Conservation (phyloP, 2,888 invertebrate species). For the Drosophila macrospina region DNA sequence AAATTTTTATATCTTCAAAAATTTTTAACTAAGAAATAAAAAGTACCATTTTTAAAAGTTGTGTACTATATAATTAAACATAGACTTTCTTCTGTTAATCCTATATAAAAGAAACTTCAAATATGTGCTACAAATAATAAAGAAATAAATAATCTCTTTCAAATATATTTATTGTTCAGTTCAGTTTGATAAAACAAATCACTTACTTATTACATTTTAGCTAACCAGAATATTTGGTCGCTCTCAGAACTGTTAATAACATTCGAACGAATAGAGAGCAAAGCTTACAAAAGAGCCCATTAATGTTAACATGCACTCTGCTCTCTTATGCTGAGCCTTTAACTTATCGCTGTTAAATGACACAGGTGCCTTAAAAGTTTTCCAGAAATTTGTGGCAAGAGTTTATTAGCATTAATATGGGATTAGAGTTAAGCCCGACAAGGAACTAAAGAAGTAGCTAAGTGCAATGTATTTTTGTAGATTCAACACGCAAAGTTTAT, state of each 20-base stretch:
- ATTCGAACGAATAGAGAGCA: no score
- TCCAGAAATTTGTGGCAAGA: constrained; percentile 9
- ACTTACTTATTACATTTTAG: no score
- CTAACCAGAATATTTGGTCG: background rate
- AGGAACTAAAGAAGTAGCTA: constrained; percentile 18
- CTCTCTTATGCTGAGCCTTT: background rate
- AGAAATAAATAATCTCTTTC: no score
- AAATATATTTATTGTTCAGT: no score
- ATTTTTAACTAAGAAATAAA: no score
- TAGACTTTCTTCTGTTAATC: no score
- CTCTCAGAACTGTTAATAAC: constrained; percentile 5
- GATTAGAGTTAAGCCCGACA: constrained; percentile 8
- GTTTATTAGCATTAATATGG: constrained; percentile 29
- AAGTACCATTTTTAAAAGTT: no score
- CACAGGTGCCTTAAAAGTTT: constrained; percentile 25
- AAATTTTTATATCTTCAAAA: no score
- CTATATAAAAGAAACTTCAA: no score
- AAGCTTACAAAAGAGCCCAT: constrained; percentile 27
- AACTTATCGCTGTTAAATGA: constrained; percentile 32
- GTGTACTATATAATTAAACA: no score
- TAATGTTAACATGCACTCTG: background rate
- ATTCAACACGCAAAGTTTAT: background rate
- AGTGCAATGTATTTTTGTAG: background rate
- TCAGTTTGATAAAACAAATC: no score
- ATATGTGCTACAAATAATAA: no score